Evolutionary conservation across 2,888 invertebrate genomes (phyloP).

Genomic region (Phalangium opilio): DNA sequence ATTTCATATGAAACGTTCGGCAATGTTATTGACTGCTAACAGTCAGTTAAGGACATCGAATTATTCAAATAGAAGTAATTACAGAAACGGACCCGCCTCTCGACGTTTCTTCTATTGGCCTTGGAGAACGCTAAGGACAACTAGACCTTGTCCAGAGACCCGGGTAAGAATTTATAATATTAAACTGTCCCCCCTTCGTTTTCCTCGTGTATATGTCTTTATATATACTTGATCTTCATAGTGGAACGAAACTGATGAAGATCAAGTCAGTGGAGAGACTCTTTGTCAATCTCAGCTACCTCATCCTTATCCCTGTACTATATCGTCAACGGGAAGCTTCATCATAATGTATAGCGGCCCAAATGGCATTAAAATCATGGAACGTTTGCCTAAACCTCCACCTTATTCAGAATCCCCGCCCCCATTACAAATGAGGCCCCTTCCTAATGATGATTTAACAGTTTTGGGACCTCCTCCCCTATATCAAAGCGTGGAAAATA

Average conservation of each 20-base stretch:
- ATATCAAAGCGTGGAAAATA: slow-evolving; percentile 29
- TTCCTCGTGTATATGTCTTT: no score
- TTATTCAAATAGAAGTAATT: no score
- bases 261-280: no score
- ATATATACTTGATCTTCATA: no score
- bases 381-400: slow-evolving; percentile 32
- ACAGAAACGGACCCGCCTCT: no score
- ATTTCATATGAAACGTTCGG: slow-evolving; percentile 31
- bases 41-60: not conserved
- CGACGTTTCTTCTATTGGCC: no score
- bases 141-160: no score
- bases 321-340: slow-evolving; percentile 21
- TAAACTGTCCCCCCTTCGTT: no score
- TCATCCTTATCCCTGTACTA: slow-evolving; percentile 1
- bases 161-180: no score
- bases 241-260: no score
- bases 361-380: slow-evolving; percentile 33
- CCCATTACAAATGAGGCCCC: slow-evolving; percentile 22
- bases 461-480: slow-evolving; percentile 38
- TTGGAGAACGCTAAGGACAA: no score
- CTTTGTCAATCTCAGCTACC: not conserved
- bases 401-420: slow-evolving; percentile 32
- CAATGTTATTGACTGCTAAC: slow-evolving; percentile 7
- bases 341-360: slow-evolving; percentile 34
- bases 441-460: slow-evolving; percentile 10